Evolutionary conservation across 2,888 invertebrate genomes (phyloP).

Genomic region (Nemurella pictetii): DNA sequence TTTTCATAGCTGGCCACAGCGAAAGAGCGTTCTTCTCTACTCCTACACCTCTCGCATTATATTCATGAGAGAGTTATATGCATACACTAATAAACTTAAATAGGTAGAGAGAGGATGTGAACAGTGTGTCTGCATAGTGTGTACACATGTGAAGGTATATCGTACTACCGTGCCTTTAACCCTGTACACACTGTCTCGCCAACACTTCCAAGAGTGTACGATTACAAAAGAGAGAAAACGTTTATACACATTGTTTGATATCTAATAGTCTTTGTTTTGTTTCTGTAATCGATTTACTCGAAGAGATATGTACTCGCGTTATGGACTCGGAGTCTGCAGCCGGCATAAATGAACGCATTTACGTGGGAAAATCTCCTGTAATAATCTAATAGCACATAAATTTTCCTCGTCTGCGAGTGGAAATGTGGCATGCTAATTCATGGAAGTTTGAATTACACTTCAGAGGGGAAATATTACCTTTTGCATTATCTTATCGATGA

Average conservation of each 20-base stretch:
- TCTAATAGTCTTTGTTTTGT: not conserved
- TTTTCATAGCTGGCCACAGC: not conserved
- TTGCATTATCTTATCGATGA: no score
- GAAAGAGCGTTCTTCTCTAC: not conserved
- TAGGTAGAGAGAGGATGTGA: not conserved
- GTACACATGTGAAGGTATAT: not conserved
- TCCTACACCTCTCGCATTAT: constrained; percentile 16
- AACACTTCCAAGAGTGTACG: constrained; percentile 17
- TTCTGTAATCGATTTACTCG: not conserved
- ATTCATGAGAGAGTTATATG: constrained; percentile 20
- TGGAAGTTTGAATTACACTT: no score
- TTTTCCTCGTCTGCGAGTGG: not conserved
- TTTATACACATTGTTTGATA: constrained; percentile 4
- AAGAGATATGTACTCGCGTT: not conserved
- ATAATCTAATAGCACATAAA: not conserved
- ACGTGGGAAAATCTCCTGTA: not conserved
- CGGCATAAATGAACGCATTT: not conserved
- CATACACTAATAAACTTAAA: constrained; percentile 21
- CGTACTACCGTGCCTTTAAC: not conserved
- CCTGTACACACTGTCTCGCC: not conserved
- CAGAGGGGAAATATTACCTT: no score
- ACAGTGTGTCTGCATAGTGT: not conserved
- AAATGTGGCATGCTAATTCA: not conserved
- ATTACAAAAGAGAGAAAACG: constrained; percentile 8
- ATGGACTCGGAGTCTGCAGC: not conserved